These are phyloP conservation scores for Lepidurus packardi DNA, from an alignment of 1,140 invertebrate species.

Conservation along the genomic window DNA sequence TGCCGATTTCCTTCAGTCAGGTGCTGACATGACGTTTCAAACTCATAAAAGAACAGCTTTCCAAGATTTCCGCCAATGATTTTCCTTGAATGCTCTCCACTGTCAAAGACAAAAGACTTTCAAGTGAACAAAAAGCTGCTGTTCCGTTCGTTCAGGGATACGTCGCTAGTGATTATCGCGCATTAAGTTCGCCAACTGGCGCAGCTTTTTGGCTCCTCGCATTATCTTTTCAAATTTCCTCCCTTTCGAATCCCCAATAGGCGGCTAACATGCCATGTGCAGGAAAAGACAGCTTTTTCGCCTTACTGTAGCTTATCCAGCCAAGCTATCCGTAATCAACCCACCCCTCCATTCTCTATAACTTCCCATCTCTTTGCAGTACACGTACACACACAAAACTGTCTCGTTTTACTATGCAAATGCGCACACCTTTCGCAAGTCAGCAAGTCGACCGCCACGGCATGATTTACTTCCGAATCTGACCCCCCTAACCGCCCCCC, in stretches of 20 bases:
- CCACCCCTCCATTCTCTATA: background rate
- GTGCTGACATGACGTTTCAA: background rate
- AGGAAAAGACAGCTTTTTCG: background rate
- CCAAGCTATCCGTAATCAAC: background rate
- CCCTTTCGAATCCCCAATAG: too few species aligned
- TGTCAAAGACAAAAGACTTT: background rate
- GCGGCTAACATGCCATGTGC: too few species aligned
- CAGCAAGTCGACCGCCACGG: background rate
- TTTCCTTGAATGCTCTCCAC: background rate
- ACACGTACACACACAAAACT: background rate
- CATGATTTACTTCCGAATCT: background rate
- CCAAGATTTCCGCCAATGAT: background rate
- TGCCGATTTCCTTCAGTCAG: background rate
- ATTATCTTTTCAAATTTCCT: background rate
- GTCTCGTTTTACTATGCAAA: background rate
- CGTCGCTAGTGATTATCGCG: background rate
- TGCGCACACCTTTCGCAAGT: conserved; percentile 20
- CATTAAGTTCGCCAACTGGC: background rate
- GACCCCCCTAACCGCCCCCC: background rate
- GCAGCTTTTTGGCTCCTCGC: background rate
- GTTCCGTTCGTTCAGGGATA: background rate
- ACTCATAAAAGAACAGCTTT: background rate
- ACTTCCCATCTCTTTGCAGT: background rate
- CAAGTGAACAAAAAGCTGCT: background rate
- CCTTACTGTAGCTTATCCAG: background rate